Evolutionary conservation across 2,888 invertebrate species (phyloP), one percentile per base, ranked within the genome.

Genomic region (Pemphredon lugubris): DNA sequence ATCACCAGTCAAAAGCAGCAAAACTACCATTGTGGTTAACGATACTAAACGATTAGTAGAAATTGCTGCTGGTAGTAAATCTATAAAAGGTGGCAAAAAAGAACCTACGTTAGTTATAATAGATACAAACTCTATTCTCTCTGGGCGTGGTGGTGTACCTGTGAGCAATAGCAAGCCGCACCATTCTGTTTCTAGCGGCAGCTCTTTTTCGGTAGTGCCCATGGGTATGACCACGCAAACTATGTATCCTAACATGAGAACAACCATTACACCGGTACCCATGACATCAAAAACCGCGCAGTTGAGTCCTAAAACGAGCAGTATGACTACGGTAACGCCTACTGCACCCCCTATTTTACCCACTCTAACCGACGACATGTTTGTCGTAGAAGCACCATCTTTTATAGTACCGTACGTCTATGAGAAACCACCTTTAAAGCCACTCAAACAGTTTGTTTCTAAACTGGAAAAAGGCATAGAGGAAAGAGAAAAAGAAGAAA

Each of bases 381-480:
- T 95, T 88, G 96, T 97, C 9, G 95, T 97, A 7, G 97, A 97
- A 90, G 97, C 97, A 23, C 97, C 97, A 4, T 97, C 96, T 18
- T 97, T 97, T 87, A 96, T 97, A 86, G 97, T 97, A 79, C 97
- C 97, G 47, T 97, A 97, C 88, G 96, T 97, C 18, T 97, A 97
- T 90, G 97, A 97, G 88, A 97, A 97, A 88, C 96, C 96, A 7
- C 96, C 97, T 0, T 89, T 94, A 3, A 94, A 94, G 83, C 94
- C 95, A 63, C 92, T 97, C 73, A 94, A 94, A 86, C 94, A 95
- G 75, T 94, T 94, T 87, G 92, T 96, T 26, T 91, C 91, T 32
- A 91, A 92, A 81, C 90, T 94, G 72, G 93, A 93, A 34, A 92
- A 92, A 73, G 92, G 93, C 83, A 91, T 95, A 42, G 92, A 93